Conservation (phyloP, 2,888 invertebrate species). For the Amphipoea lucens region DNA sequence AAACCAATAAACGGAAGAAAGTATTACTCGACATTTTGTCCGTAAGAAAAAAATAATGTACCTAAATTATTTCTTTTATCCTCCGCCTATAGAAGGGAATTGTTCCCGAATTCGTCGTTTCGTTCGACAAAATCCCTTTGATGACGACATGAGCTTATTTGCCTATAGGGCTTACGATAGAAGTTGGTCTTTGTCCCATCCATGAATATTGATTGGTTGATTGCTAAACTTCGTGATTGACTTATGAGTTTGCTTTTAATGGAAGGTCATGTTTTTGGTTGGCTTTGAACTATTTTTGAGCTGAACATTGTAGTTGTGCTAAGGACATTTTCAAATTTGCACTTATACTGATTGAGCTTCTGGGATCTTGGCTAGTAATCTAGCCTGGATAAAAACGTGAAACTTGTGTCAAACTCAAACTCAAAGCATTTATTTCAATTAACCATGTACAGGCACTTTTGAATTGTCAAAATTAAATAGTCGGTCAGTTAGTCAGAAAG, state of each 20-base stretch:
- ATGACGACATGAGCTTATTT: constrained; percentile 70
- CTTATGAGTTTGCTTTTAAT: constrained; percentile 47
- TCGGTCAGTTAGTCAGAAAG: too few species aligned
- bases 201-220: constrained; percentile 65
- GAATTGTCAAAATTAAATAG: too few species aligned
- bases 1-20: constrained; percentile 61
- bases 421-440: too few species aligned
- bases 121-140: constrained; percentile 69
- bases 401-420: too few species aligned
- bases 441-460: too few species aligned
- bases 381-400: not conserved
- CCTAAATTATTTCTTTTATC: constrained; percentile 70
- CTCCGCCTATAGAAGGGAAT: constrained; percentile 64
- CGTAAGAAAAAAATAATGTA: constrained; percentile 62
- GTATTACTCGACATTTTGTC: constrained; percentile 58
- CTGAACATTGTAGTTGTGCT: too few species aligned
- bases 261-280: constrained; percentile 22
- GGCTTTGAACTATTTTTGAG: not conserved
- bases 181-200: constrained; percentile 59
- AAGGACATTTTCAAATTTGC: not conserved
- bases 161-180: constrained; percentile 54
- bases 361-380: not conserved
- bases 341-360: not conserved
- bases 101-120: constrained; percentile 68
- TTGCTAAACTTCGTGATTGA: constrained; percentile 52